Evolutionary conservation across 2,888 invertebrate species (phyloP).

Genomic region (Eupithecia vulgata): DNA sequence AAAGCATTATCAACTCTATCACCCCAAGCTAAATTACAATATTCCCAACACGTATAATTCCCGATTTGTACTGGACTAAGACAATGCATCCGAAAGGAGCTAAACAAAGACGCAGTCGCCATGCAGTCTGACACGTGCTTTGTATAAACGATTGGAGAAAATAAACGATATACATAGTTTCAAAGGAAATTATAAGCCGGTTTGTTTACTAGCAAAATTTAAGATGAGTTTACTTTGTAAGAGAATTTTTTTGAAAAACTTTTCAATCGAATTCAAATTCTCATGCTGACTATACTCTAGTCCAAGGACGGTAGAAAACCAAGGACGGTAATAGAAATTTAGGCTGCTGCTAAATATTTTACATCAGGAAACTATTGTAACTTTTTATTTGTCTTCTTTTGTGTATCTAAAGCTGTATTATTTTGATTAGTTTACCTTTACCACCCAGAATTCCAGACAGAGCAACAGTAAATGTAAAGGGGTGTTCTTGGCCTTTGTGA

Average conservation of each 20-base stretch:
- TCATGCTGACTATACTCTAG: no score
- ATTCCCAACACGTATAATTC: slow-evolving; percentile 32
- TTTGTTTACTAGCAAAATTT: not conserved
- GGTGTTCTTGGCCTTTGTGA: not conserved
- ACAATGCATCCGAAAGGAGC: slow-evolving; percentile 31
- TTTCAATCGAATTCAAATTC: no score
- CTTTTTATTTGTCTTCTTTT: no score
- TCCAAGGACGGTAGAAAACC: no score
- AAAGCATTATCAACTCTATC: slow-evolving; percentile 25
- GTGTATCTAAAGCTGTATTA: no score
- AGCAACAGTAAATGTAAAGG: no score
- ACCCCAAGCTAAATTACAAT: slow-evolving; percentile 17
- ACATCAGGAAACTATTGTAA: not conserved
- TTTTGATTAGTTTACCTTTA: not conserved
- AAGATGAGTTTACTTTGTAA: not conserved
- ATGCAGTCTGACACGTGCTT: slow-evolving; percentile 52
- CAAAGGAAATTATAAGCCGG: slow-evolving; percentile 17
- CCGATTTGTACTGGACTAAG: slow-evolving; percentile 32
- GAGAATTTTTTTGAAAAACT: not conserved
- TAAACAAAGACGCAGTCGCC: slow-evolving; percentile 57
- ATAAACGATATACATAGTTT: slow-evolving; percentile 17
- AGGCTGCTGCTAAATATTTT: not conserved
- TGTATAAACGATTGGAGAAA: slow-evolving; percentile 30
- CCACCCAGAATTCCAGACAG: not conserved
- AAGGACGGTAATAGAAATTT: not conserved